Evolutionary conservation across 2,113 vertebrate species (phyloP).

Genomic region (Cephalopterus ornatus): DNA sequence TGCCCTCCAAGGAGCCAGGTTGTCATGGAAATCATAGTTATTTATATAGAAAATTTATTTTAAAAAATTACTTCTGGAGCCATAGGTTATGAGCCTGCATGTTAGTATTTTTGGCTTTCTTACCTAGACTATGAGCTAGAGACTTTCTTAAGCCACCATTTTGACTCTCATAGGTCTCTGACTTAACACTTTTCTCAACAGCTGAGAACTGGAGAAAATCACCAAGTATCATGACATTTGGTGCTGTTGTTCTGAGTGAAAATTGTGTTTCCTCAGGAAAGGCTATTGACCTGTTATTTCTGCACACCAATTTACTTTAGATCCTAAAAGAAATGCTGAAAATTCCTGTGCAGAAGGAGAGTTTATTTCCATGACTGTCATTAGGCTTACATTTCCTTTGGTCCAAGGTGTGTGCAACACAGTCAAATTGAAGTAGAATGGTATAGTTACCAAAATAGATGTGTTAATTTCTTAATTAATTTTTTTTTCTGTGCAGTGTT

Average conservation of each 20-base stretch:
- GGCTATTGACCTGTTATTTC: background rate
- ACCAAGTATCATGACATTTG: background rate
- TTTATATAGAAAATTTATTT: background rate
- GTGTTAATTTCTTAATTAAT: constrained; percentile 16
- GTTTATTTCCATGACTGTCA: background rate
- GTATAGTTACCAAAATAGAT: background rate
- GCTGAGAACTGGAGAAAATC: background rate
- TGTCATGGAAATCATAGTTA: background rate
- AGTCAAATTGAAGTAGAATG: background rate
- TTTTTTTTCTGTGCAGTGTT: background rate
- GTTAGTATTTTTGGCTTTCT: background rate
- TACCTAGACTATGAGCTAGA: background rate
- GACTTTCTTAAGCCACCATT: background rate
- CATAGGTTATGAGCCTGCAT: background rate
- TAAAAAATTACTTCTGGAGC: background rate
- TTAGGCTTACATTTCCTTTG: background rate
- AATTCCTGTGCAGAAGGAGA: background rate
- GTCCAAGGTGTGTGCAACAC: background rate
- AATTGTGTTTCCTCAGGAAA: background rate
- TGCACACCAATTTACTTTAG: background rate
- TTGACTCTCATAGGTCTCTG: background rate
- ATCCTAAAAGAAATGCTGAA: background rate
- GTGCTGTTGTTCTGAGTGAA: background rate
- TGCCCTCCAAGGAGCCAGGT: background rate
- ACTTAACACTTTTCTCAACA: background rate